Conservation (phyloP, 2,888 invertebrate genomes). For the Drosophila birchii region DNA sequence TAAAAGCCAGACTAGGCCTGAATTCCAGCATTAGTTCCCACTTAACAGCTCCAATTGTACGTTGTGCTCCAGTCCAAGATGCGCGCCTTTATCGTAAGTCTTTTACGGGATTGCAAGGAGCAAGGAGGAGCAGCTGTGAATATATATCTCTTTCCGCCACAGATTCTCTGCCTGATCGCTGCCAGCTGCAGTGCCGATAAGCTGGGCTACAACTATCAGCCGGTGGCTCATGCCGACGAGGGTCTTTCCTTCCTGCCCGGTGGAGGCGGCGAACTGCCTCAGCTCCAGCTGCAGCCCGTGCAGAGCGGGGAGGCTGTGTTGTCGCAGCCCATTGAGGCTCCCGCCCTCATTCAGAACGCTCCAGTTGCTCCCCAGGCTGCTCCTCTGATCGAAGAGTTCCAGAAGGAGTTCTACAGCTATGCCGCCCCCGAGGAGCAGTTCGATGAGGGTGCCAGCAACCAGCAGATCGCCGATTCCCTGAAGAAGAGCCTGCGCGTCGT, state of each 20-base stretch:
- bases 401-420: conserved; percentile 82
- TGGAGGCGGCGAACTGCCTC: conserved; percentile 28
- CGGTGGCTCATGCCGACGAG: conserved; percentile 64
- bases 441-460: conserved; percentile 64
- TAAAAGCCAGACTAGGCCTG: conserved; percentile 52
- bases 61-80: conserved; percentile 44
- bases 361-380: conserved; percentile 57
- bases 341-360: conserved; percentile 18
- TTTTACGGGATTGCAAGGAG: neutral
- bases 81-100: conserved; percentile 76
- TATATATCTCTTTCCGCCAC: neutral
- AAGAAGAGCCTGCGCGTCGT: conserved; percentile 82
- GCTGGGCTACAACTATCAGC: conserved; percentile 77
- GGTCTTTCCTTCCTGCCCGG: conserved; percentile 57
- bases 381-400: conserved; percentile 64
- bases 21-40: conserved; percentile 63
- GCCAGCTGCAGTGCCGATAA: conserved; percentile 68
- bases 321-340: conserved; percentile 59
- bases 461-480: conserved; percentile 66
- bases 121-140: neutral
- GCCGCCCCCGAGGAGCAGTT: conserved; percentile 82
- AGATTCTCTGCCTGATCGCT: conserved; percentile 73
- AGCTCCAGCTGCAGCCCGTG: conserved; percentile 38
- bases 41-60: conserved; percentile 48
- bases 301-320: conserved; percentile 64